Evolutionary conservation across 2,888 invertebrate species (phyloP).

Genomic region (Ceramica pisi): DNA sequence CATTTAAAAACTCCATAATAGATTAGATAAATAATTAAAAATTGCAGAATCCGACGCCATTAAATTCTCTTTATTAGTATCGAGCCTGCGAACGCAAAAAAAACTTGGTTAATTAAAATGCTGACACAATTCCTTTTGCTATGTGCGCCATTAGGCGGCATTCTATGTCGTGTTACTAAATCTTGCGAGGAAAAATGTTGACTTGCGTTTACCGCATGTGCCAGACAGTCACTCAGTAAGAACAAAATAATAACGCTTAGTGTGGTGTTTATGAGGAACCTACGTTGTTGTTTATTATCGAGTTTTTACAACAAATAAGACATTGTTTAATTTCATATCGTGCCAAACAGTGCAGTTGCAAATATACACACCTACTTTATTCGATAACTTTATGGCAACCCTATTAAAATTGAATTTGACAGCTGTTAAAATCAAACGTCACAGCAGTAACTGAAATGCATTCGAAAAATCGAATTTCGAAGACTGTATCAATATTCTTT

Average conservation of each 20-base stretch:
- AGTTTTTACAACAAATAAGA: not conserved
- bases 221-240: slow-evolving; percentile 1
- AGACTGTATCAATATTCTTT: slow-evolving; percentile 10
- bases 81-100: slow-evolving; percentile 56
- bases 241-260: slow-evolving; percentile 7
- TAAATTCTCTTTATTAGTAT: slow-evolving; percentile 48
- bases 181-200: slow-evolving; percentile 52
- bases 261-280: not conserved
- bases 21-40: slow-evolving; percentile 33
- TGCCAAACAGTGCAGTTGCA: no score
- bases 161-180: slow-evolving; percentile 65
- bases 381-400: slow-evolving; percentile 26
- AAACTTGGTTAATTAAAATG: slow-evolving; percentile 72
- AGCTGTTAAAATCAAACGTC: not conserved
- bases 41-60: slow-evolving; percentile 43
- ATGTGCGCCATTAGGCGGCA: slow-evolving; percentile 55
- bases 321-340: no score
- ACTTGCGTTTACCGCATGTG: slow-evolving; percentile 32
- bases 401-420: slow-evolving; percentile 14
- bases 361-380: no score
- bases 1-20: not conserved
- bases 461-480: not conserved
- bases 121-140: slow-evolving; percentile 72
- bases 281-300: not conserved
- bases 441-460: not conserved